phyloP scores from a whole-genome alignment of 2,113 vertebrate species.

The Chaetodon trifascialis region DNA sequence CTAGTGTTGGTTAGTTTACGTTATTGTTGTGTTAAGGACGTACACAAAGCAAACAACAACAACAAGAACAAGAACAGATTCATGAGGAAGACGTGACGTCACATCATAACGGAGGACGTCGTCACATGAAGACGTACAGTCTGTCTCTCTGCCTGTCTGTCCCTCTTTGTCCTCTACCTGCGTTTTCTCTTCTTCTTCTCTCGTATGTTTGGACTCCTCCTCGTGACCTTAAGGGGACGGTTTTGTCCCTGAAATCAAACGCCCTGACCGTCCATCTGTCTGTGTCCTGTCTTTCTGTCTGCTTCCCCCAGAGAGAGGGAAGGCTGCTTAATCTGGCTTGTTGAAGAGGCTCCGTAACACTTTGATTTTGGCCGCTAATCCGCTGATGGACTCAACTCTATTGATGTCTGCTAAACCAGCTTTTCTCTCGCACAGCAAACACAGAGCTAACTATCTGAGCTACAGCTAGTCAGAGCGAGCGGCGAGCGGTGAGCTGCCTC shows the following conservation, averaged over 20 bases:
- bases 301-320: neutral
- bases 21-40: conserved; percentile 29
- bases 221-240: too few relatives aligned
- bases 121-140: neutral
- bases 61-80: conserved; percentile 44
- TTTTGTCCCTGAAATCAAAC: conserved; percentile 2
- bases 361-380: conserved; percentile 63
- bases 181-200: too few relatives aligned
- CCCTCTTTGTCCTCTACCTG: neutral
- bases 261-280: neutral
- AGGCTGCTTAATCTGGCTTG: conserved; percentile 48
- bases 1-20: conserved; percentile 35
- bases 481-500: neutral
- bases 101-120: neutral
- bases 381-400: conserved; percentile 50
- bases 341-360: conserved; percentile 51
- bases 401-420: conserved; percentile 58
- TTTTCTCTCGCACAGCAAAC: conserved; percentile 28
- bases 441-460: conserved; percentile 24
- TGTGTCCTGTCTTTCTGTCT: neutral
- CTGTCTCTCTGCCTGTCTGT: neutral
- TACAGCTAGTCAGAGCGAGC: conserved; percentile 15
- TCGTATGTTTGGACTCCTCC: neutral
- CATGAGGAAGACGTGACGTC: neutral
- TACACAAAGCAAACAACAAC: conserved; percentile 58